These are phyloP conservation scores for Emydocephalus ijimae DNA, from an alignment of 2,113 vertebrate genomes.

Conservation along the genomic window DNA sequence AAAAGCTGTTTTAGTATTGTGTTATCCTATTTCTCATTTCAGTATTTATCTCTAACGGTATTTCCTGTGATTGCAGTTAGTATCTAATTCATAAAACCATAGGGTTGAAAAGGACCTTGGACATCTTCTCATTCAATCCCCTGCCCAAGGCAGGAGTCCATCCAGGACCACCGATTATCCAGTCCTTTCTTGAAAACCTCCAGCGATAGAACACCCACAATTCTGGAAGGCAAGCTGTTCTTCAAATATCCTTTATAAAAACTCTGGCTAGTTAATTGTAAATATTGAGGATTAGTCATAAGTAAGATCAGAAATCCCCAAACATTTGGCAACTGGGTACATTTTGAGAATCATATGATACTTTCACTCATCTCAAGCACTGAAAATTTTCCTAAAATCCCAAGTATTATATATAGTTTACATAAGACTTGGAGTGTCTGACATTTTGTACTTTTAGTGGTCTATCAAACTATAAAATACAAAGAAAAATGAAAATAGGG, in stretches of 20 bases:
- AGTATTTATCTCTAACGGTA: neutral
- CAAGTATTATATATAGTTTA: neutral
- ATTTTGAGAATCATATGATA: neutral
- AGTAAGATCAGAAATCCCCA: neutral
- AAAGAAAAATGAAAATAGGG: neutral
- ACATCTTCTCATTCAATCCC: neutral
- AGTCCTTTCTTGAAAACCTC: neutral
- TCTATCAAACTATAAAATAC: neutral
- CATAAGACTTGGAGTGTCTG: neutral
- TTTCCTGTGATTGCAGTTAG: neutral
- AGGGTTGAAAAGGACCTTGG: neutral
- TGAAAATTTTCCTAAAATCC: neutral
- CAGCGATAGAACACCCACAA: neutral
- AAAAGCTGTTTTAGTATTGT: neutral
- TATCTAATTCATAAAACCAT: neutral
- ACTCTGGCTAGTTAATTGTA: neutral
- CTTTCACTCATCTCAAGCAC: neutral
- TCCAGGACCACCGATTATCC: neutral
- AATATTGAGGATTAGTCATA: neutral
- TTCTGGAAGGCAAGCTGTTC: neutral
- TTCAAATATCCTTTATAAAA: neutral
- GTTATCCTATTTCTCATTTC: neutral
- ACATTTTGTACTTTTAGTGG: neutral
- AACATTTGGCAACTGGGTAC: neutral
- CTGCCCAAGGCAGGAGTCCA: neutral